Evolutionary conservation across 2,888 invertebrate genomes (phyloP).

Genomic region (Heteropelma amictum): DNA sequence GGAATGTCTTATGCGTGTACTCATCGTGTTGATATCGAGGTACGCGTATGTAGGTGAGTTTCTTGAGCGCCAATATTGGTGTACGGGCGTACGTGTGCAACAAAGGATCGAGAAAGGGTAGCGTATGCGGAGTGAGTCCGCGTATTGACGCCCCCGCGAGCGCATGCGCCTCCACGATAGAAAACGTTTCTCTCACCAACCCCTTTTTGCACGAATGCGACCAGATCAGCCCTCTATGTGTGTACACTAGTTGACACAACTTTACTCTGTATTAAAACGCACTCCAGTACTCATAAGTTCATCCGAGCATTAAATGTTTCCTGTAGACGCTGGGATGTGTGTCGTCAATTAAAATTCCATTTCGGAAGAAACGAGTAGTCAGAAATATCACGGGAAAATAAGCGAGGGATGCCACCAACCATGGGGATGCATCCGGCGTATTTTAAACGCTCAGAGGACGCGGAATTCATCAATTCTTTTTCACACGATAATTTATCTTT

Average conservation of each 20-base stretch:
- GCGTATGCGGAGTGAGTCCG: constrained; percentile 64
- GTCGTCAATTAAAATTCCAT: too few species aligned
- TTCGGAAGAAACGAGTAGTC: too few species aligned
- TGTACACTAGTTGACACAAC: not conserved
- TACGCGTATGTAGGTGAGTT: not conserved
- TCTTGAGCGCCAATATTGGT: not conserved
- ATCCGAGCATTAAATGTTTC: too few species aligned
- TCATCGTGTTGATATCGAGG: not conserved
- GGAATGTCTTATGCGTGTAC: not conserved
- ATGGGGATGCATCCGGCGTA: too few species aligned
- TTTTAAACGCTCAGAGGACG: too few species aligned
- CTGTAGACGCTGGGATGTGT: too few species aligned
- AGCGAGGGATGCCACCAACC: too few species aligned
- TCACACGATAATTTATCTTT: not conserved
- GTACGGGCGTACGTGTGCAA: constrained; percentile 54
- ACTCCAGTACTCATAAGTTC: too few species aligned
- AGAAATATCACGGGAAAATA: too few species aligned
- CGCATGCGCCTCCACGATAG: constrained; percentile 69
- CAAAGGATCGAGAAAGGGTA: constrained; percentile 71
- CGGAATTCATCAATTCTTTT: not conserved
- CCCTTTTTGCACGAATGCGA: constrained; percentile 57
- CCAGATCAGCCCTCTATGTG: not conserved
- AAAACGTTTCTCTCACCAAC: constrained; percentile 57
- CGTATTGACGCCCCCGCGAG: constrained; percentile 74
- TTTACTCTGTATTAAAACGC: too few species aligned